Evolutionary conservation across 1,140 invertebrate species (phyloP).

Genomic region (Drosophila bocqueti): DNA sequence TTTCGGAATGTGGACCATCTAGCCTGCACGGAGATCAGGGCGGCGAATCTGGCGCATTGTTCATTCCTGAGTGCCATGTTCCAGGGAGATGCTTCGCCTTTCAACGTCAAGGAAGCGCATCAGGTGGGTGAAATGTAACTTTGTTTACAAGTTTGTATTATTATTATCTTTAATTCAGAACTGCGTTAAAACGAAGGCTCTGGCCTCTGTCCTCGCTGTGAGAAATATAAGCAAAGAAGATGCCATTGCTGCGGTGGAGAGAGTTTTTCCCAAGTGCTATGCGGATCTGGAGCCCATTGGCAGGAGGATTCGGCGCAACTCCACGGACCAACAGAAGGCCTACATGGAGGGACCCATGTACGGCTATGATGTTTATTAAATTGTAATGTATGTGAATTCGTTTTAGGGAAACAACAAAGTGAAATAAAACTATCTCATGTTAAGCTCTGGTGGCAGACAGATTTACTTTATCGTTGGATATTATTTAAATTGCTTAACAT

Average conservation of each 20-base stretch:
- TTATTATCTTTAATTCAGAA: constrained; percentile 86
- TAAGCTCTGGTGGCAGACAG: constrained; percentile 24
- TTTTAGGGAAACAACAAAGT: constrained; percentile 29
- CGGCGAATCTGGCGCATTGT: constrained; percentile 96
- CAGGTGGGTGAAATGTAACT: constrained; percentile 85
- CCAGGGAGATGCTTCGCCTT: constrained; percentile 91
- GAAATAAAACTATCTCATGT: constrained; percentile 51
- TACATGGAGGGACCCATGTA: constrained; percentile 92
- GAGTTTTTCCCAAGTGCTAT: constrained; percentile 97
- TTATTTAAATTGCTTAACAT: constrained; percentile 65
- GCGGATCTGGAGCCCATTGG: constrained; percentile 97
- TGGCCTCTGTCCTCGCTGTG: constrained; percentile 92
- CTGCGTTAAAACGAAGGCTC: constrained; percentile 96
- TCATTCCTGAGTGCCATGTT: constrained; percentile 92
- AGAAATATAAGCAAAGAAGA: constrained; percentile 90
- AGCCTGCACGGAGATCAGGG: constrained; percentile 97
- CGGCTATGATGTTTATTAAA: constrained; percentile 89
- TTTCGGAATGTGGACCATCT: constrained; percentile 96
- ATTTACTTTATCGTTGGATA: constrained; percentile 15
- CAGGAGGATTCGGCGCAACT: constrained; percentile 91
- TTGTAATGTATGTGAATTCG: constrained; percentile 13
- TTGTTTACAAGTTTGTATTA: background rate
- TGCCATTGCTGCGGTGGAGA: constrained; percentile 92
- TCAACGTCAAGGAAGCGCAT: constrained; percentile 91
- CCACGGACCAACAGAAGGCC: constrained; percentile 90